Evolutionary conservation across 2,797 vertebrate genomes (phyloP), one percentile per base, ranked within the genome.

Genomic region (Enteromius trimaculatus): DNA sequence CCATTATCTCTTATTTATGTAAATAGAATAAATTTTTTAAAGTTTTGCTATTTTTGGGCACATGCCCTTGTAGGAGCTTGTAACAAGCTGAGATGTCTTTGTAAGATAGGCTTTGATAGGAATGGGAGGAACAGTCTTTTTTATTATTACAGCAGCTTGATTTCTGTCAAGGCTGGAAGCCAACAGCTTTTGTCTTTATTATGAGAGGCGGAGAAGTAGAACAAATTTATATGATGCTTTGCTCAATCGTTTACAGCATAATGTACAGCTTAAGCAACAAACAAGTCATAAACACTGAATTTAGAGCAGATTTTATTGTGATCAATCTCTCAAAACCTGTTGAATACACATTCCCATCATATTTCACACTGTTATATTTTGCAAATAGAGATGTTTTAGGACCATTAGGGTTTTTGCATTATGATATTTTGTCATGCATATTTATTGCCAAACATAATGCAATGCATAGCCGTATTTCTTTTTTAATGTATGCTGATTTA

Each of bases 181-280:
- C 62, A 76, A n/a, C 13, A 74, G 81, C 84, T 81, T 85, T 87
- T 58, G 60, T 79, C 81, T 84, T 81, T 76, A 81, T 62, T 72
- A 34, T 81, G 60, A 58, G 58, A 42, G 60, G 3, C 29, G 31
- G 72, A 31, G 19, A 85, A 29, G 80, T 76, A 51, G 42, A 47
- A 62, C 64, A 31, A 29, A 53, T 77, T 51, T 75, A 71, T 53
- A 64, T 34, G 14, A 34, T 0, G 65, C 17, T 19, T 10, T 21
- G 19, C 21, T 17, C 10, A 17, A 58, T 49, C 16, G 3, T 37
- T 62, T 75, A 58, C 55, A 64, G 77, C 39, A 7, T 66, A 49
- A 71, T 17, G 77, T 34, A 39, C 68, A 29, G n/a, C 49, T 69
- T 42, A 39, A 16, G 17, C 47, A 7, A 26, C 77, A 79, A 69